Evolutionary conservation across 1,140 invertebrate genomes (phyloP).

Genomic region (Amyelois transitella): DNA sequence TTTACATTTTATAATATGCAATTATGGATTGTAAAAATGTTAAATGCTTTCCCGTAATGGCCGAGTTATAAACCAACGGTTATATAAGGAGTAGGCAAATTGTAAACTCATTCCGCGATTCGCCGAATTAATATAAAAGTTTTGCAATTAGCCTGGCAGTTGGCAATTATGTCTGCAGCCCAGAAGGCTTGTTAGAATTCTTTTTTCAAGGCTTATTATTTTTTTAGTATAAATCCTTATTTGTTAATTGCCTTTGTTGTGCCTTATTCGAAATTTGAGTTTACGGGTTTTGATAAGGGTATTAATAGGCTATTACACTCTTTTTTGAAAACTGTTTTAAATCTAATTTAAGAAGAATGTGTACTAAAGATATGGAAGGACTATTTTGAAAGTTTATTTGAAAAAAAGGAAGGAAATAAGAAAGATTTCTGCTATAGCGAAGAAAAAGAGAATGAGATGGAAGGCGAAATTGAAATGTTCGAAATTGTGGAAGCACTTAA

Average conservation of each 20-base stretch:
- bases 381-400: too few relatives aligned
- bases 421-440: too few relatives aligned
- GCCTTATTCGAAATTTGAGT: neutral
- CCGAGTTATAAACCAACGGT: slow-evolving; percentile 41
- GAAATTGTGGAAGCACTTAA: too few relatives aligned
- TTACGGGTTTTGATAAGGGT: neutral
- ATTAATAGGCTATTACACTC: too few relatives aligned
- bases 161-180: neutral
- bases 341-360: too few relatives aligned
- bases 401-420: too few relatives aligned
- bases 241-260: neutral
- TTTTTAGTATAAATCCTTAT: neutral
- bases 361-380: too few relatives aligned
- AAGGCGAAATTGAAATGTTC: too few relatives aligned
- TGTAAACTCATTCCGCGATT: slow-evolving; percentile 44
- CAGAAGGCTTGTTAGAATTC: neutral
- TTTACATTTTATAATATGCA: slow-evolving; percentile 69
- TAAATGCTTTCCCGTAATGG: slow-evolving; percentile 56
- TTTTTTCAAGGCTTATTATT: neutral
- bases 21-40: slow-evolving; percentile 74
- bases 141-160: slow-evolving; percentile 36
- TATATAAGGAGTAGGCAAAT: slow-evolving; percentile 46
- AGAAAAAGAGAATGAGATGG: too few relatives aligned
- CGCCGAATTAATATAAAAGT: slow-evolving; percentile 50
- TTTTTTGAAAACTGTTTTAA: too few relatives aligned